phyloP scores from a whole-genome alignment of 2,113 vertebrate species.

The Hoplias malabaricus region DNA sequence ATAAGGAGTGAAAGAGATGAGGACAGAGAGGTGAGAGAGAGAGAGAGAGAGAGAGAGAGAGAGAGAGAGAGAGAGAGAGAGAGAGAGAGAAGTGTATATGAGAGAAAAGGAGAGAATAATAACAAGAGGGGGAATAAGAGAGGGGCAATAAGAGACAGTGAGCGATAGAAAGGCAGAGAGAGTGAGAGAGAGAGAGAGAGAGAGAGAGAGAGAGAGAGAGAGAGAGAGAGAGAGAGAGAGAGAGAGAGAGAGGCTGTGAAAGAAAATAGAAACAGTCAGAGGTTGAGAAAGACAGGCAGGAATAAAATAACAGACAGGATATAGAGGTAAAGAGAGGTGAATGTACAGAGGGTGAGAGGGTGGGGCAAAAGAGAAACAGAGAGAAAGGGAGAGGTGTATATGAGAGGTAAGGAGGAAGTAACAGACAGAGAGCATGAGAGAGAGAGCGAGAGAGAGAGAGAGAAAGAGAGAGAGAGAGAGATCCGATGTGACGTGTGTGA shows the following conservation, averaged over 20 bases:
- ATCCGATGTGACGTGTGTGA: constrained; percentile 16
- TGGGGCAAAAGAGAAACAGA: not conserved
- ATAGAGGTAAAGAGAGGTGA: not conserved
- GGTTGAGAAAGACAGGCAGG: not conserved
- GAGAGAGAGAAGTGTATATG: not conserved
- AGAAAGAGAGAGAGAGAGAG: not conserved
- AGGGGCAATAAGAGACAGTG: not conserved
- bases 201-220: not conserved
- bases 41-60: not conserved
- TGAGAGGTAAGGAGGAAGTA: not conserved
- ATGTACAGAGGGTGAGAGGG: no score
- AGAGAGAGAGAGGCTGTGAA: not conserved
- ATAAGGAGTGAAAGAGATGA: not conserved
- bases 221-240: not conserved
- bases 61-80: not conserved
- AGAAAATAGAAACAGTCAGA: not conserved
- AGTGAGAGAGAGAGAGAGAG: not conserved
- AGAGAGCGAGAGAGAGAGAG: not conserved
- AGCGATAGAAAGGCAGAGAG: not conserved
- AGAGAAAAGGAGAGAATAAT: not conserved
- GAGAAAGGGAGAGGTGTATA: no score
- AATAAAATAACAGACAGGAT: not conserved
- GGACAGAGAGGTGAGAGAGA: not conserved
- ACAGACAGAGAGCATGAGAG: not conserved
- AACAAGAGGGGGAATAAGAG: not conserved